Conservation (phyloP, 2,797 vertebrate species). For the Hozukius guyotensis region DNA sequence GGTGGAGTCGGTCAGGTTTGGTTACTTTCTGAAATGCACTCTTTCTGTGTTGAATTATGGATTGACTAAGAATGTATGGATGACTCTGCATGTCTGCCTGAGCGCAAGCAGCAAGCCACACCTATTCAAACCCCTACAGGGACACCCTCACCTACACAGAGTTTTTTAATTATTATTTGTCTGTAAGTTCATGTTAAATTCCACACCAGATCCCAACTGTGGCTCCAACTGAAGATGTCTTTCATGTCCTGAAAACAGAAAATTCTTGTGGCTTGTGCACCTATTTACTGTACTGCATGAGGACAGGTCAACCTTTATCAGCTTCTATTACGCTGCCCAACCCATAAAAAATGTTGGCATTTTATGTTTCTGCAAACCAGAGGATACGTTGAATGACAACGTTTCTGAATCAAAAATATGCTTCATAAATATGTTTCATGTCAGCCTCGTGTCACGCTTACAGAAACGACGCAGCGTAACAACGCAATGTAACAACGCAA, state of each 20-base stretch:
- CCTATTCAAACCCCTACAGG: not conserved
- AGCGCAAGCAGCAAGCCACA: not conserved
- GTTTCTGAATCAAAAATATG: no score
- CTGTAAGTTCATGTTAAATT: not conserved
- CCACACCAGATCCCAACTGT: not conserved
- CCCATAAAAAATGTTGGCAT: no score
- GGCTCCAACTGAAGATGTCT: not conserved
- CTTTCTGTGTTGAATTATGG: not conserved
- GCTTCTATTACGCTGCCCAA: not conserved
- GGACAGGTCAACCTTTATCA: not conserved
- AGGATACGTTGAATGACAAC: no score
- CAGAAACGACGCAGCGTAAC: no score
- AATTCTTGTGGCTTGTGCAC: not conserved
- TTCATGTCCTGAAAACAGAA: not conserved
- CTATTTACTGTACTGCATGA: not conserved
- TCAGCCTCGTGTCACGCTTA: no score
- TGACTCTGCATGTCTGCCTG: not conserved
- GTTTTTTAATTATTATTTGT: not conserved
- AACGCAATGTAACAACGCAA: no score
- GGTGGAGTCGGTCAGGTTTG: not conserved
- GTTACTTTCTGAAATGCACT: not conserved
- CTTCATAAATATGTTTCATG: no score
- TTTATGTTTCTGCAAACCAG: no score
- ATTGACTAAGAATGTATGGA: not conserved
- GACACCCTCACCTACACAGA: not conserved